Evolutionary conservation across 2,113 vertebrate genomes (phyloP), one percentile per base, ranked within the genome.

Genomic region (Puma concolor): DNA sequence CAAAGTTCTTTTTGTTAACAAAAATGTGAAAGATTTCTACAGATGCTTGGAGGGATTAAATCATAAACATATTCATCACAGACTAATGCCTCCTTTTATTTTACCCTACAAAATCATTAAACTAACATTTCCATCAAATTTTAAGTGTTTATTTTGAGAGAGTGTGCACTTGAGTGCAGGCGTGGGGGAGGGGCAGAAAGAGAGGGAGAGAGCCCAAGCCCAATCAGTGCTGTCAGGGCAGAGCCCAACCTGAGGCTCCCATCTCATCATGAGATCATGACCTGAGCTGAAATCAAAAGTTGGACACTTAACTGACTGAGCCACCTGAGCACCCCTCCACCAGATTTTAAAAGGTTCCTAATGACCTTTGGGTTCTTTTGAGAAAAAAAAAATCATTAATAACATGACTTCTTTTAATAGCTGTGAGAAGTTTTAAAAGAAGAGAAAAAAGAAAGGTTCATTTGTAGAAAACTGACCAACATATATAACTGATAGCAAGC

Each of bases 361-460:
- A 80, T 54, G 63, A 77, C 14, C 41, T 74, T 29, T 85, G 69
- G 11, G 83, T 77, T 71, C 57, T 44, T 88, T 57, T 66, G 52
- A 92, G 50, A 54, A 93, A 86, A 89, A 86, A 89, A 71, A 72
- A 50, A 52, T 15, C n/a, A 80, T 41, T n/a, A 92, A 17, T 54
- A 29, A 74, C 57, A 60, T 57, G 12, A 74, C 52, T 69, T 69
- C 72, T 89, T 69, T 60, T 23, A 80, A 44, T 2, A 11, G 12
- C 25, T 27, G 9, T 92, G 71, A 57, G 29, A 92, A 77, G 60
- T 63, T 95, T 88, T 57, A 81, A 86, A 81, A 83, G 72, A 74
- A 90, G 52, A 90, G 41, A 91, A 87, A 88, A 84, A 81, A 96
- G 52, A 64, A 81, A 81, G 33, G 36, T 71, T 50, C 52, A 74